Percentiles rank a stretch among this genome's conserved stretches.
Conservation (phyloP, 2,888 invertebrate species). For the Muscina levida region DNA sequence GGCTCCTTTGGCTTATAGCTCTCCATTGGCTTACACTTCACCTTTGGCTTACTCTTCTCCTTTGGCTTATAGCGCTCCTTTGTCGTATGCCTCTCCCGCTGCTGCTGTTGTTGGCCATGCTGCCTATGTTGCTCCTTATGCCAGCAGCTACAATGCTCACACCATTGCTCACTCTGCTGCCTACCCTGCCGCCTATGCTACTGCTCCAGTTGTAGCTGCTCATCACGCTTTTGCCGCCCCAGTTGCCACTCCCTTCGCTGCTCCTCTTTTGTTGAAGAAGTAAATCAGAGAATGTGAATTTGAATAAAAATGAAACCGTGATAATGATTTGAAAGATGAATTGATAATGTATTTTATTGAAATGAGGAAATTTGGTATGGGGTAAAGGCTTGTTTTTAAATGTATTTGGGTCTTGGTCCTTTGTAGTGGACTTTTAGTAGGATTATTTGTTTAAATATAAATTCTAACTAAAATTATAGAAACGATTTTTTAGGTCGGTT, state of each 20-base stretch:
- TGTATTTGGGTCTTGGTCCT: no score
- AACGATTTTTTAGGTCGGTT: no score
- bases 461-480: no score
- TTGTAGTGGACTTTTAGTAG: no score
- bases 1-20: conserved; percentile 55
- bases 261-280: conserved; percentile 50
- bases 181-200: conserved; percentile 64
- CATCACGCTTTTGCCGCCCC: conserved; percentile 49
- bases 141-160: conserved; percentile 74
- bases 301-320: no score
- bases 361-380: no score
- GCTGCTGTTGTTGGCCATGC: conserved; percentile 70
- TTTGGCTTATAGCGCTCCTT: conserved; percentile 72
- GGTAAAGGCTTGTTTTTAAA: no score
- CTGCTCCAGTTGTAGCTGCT: conserved; percentile 53
- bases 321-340: no score
- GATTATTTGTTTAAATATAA: no score
- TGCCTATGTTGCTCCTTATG: conserved; percentile 75
- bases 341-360: no score
- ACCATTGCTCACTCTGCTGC: conserved; percentile 73
- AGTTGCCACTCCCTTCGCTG: conserved; percentile 58
- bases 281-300: conserved; percentile 40
- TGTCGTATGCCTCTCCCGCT: conserved; percentile 71
- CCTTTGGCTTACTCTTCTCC: conserved; percentile 68
- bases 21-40: conserved; percentile 42